A percentile compares a stretch with the other conserved stretches of the same genome.
These are phyloP conservation scores for Agelas oroides DNA, from an alignment of 37 sponge, comb jelly and placozoan species.

Conservation along the genomic window DNA sequence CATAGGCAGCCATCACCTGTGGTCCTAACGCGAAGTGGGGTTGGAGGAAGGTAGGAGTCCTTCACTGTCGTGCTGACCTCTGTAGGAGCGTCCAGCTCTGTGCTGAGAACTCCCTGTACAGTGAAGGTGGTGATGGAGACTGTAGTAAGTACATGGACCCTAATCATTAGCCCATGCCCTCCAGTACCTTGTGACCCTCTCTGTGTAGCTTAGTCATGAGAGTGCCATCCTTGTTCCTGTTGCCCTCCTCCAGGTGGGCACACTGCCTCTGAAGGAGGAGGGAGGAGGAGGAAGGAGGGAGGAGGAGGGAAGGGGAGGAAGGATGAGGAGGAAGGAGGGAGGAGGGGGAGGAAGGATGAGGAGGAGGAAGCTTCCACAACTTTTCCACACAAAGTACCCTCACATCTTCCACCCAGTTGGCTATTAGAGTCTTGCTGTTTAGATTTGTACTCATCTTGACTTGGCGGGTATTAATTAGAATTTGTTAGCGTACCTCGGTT, in stretches of 20 bases:
- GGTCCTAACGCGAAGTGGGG: background rate
- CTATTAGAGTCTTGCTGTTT: slow-evolving; percentile 71
- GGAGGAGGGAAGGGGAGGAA: too few relatives aligned
- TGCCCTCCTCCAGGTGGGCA: slow-evolving; percentile 57
- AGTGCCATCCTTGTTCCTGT: slow-evolving; percentile 59
- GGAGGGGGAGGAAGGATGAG: too few relatives aligned
- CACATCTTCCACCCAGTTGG: slow-evolving; percentile 87
- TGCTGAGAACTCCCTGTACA: slow-evolving; percentile 52
- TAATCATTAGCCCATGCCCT: background rate
- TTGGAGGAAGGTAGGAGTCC: slow-evolving; percentile 36
- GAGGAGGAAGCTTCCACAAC: background rate
- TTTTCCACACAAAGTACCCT: background rate
- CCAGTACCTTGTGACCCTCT: slow-evolving; percentile 63
- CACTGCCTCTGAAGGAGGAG: slow-evolving; percentile 57
- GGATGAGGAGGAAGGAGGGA: too few relatives aligned
- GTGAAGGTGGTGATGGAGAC: background rate
- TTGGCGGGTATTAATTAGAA: too few relatives aligned
- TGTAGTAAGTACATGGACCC: background rate
- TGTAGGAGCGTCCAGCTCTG: background rate
- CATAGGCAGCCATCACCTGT: background rate
- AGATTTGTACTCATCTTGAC: slow-evolving; percentile 16
- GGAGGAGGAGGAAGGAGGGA: too few relatives aligned
- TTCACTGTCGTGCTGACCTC: slow-evolving; percentile 17
- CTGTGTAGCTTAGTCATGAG: slow-evolving; percentile 52
- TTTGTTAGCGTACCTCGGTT: background rate